Evolutionary conservation across 2,113 vertebrate genomes (phyloP), one percentile per base, ranked within the genome.

Genomic region (Perca fluviatilis): DNA sequence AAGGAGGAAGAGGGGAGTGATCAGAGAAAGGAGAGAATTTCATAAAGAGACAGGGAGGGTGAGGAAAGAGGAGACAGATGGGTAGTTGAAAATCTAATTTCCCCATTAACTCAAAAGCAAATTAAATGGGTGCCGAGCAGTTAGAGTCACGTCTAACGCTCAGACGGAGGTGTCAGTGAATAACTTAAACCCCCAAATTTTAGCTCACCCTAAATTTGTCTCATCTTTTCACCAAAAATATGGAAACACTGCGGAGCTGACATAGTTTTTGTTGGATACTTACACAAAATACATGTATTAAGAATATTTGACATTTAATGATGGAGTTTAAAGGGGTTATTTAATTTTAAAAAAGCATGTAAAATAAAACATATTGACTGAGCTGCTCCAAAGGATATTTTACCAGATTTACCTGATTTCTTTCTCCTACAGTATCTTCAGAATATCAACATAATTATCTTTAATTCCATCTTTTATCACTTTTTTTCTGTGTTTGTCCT

Each of bases 81-180:
- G 49, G 62, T 60, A 54, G 25, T 63, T 77, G 33, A 33, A 85
- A 85, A 83, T 82, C 40, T 19, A 65, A 88, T 87, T 82, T 86
- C 13, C 54, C 36, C 19, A 66, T 86, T 70, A 75, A 70, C n/a
- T 66, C 25, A 4, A 40, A 19, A 64, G 70, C 49, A 77, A 82
- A 80, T 77, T 12, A 77, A 74, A 80, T 77, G 61, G 23, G 21
- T 21, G 21, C 57, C 40, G 30, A 79, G 64, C 72, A 70, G 51
- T 74, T 67, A 40, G 57, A 72, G 83, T 78, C 75, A 84, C 40
- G 58, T 30, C 47, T 58, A 49, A n/a, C 60, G 57, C 63, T 62
- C 76, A 57, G 36, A 27, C 58, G 47, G 56, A 76, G 33, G 47
- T n/a, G 49, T 40, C 51, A 10, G 7, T 62, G 56, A 71, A 78